Evolutionary conservation across 2,888 invertebrate species (phyloP), one percentile per base, ranked within the genome.

Genomic region (Xestia ashworthii): DNA sequence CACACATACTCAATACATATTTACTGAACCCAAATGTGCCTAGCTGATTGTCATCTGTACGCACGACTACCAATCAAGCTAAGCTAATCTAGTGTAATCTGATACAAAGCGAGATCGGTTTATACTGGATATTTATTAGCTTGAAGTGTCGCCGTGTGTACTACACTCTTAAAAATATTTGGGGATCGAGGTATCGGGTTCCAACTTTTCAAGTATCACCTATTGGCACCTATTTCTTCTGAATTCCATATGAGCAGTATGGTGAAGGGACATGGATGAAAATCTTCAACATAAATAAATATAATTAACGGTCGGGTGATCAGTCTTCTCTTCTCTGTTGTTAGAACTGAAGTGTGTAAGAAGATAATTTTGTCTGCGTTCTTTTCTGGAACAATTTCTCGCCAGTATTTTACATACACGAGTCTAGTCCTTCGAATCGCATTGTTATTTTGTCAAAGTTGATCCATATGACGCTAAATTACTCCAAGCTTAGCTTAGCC

Each of bases 391-490:
- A 44, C 2, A 22, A 53, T 16, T 32, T 32, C 5, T 71, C 6
- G 12, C 19, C 48, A 38, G n/a, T 22, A 41, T 50, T 48, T 50
- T 25, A 25, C 6, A 25, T 38, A 22, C 9, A 16, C 19, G 16
- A 12, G n/a, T 48, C 5, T 44, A 19, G 22, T 19, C 22, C 9
- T 48, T 74, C 1, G 12, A n/a, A 8, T 44, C 32, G 19, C 19
- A 46, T 11, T n/a, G n/a, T 25, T n/a, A n/a, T 14, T 48, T 25
- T 25, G 48, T 9, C 41, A 4, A 41, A 44, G n/a, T 50, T 50
- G 16, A 77, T 25, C 41, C 3, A 22, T 9, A 25, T 2, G 6
- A 5, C 8, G 53, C 38, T 73, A 32, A 80, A 78, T 80, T 80
- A 78, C 53, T 60, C 3, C 44, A 58, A n/a, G 48, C 16, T 69